A percentile compares a stretch with the other conserved stretches of the same genome.
Conservation (phyloP, 2,113 vertebrate species). For the Anoura caudifer region DNA sequence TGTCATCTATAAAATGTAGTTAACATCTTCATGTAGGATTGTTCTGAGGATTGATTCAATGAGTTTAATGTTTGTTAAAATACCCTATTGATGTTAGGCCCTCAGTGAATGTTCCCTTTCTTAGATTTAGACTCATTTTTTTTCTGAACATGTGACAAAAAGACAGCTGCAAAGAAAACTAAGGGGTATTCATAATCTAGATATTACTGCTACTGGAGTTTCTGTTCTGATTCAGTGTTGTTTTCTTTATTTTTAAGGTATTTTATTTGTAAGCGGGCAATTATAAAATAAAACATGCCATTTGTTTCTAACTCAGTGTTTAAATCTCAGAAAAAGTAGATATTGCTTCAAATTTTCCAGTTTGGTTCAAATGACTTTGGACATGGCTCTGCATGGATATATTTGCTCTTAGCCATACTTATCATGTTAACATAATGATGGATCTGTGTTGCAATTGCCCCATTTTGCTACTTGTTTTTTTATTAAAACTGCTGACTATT, state of each 20-base stretch:
- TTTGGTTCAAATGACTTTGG: not conserved
- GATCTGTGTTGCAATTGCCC: not conserved
- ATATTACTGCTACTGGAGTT: not conserved
- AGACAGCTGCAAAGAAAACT: not conserved
- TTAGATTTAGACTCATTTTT: not conserved
- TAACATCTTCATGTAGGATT: not conserved
- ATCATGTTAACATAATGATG: not conserved
- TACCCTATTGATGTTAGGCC: not conserved
- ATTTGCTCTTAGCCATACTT: not conserved
- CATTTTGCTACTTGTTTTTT: not conserved
- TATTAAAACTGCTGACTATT: not conserved
- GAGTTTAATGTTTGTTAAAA: not conserved
- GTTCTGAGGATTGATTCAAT: not conserved
- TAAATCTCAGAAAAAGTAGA: not conserved
- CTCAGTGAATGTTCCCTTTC: not conserved
- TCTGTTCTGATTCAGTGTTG: constrained; percentile 8
- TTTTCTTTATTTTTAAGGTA: not conserved
- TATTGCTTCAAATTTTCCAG: not conserved
- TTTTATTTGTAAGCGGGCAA: not conserved
- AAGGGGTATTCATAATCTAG: not conserved
- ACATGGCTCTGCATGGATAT: not conserved
- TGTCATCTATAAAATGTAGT: not conserved
- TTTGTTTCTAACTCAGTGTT: constrained; percentile 9
- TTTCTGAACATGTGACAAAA: constrained; percentile 21
- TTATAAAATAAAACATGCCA: not conserved